Evolutionary conservation across 2,888 invertebrate species (phyloP), one percentile per base, ranked within the genome.

Genomic region (Meteorus cinctellus): DNA sequence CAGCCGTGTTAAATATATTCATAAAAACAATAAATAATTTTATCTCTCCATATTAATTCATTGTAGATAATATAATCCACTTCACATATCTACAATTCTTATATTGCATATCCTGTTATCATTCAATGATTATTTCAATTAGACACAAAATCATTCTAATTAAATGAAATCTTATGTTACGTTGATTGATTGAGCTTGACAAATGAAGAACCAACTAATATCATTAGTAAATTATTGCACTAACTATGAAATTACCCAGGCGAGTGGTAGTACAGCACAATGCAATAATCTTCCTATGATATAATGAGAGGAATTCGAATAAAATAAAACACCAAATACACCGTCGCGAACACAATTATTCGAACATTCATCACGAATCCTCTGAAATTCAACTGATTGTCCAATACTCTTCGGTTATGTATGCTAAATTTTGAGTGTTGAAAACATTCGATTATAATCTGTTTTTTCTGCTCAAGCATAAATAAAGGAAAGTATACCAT

Each of bases 1-100:
- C 55, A 3, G 10, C 19, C 55, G 55, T 55, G 55, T 55, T 19
- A 19, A 55, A 55, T 55, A 55, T 55, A 55, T 10, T 19, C 19
- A 55, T 55, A 19, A 24, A 55, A 41, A 41, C 41, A 2, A 55
- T 19, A 55, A 48, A 55, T 55, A 19, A 55, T 19, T 19, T 19
- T 55, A 55, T 55, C 55, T 4, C 55, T 24, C 19, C n/a, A 55
- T n/a, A 55, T 55, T 19, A 8, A 55, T 55, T 55, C 19, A 55
- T 24, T 55, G 55, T 55, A 55, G 55, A 55, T 55, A 55, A 51
- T 51, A 65, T 72, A 24, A 51, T 72, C 51, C 63, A 65, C 65
- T 48, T 65, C 8, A 74, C 74, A 74, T 74, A 74, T 74, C 74
- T 68, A 68, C 59, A 59, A 72, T 73, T 67, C 41, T 48, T 74